Percentiles rank a stretch among this genome's conserved stretches.
These are phyloP conservation scores for Diadumene lineata DNA, from an alignment of 92 coral and sea anemone genomes.

Conservation along the genomic window DNA sequence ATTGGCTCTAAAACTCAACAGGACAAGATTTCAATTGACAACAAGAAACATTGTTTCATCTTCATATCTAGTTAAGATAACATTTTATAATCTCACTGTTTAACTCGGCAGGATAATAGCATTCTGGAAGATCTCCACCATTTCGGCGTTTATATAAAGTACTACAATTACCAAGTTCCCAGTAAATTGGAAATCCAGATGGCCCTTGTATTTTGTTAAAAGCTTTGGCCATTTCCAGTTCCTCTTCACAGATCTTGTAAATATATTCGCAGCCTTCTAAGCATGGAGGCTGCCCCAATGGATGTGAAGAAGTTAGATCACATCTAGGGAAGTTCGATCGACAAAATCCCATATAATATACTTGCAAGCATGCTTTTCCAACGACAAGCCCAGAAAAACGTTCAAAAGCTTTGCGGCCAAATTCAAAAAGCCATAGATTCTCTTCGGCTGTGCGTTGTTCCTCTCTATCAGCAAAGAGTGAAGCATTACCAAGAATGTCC, in stretches of 20 bases:
- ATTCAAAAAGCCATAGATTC: neutral
- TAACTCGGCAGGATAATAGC: conserved; percentile 9
- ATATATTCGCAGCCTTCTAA: conserved; percentile 19
- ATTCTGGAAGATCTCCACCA: conserved; percentile 28
- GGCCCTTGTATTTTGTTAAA: neutral
- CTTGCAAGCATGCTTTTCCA: conserved; percentile 5
- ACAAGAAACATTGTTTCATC: neutral
- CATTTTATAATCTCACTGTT: conserved; percentile 7
- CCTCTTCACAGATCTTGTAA: neutral
- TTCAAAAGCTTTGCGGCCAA: conserved; percentile 13
- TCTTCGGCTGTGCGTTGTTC: neutral
- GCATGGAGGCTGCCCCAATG: conserved; percentile 8
- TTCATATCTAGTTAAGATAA: neutral
- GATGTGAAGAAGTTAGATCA: neutral
- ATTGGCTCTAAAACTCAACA: neutral
- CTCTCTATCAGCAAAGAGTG: neutral
- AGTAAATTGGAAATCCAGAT: conserved; percentile 5
- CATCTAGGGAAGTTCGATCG: conserved; percentile 19
- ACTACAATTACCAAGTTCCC: conserved; percentile 14
- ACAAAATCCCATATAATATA: conserved; percentile 1
- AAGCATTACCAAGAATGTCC: neutral
- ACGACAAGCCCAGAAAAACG: neutral
- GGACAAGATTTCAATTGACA: neutral
- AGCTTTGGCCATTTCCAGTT: neutral
- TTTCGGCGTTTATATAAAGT: neutral